Percentiles rank a stretch among this genome's conserved stretches.
phyloP scores from a whole-genome alignment of 2,113 vertebrate genomes.

The Nibea coibor region DNA sequence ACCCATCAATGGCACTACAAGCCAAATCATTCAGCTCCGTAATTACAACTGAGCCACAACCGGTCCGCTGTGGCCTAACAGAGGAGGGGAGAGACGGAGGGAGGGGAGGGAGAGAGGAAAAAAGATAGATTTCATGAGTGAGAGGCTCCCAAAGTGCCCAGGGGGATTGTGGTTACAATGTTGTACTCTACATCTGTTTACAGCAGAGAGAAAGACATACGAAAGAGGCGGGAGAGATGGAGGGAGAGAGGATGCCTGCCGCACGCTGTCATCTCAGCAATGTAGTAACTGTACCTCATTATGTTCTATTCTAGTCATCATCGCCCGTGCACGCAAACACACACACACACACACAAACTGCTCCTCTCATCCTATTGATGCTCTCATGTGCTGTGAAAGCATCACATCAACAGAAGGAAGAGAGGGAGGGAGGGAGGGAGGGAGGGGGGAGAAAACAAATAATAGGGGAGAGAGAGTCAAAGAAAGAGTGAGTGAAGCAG shows the following conservation, averaged over 20 bases:
- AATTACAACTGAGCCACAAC: constrained; percentile 74
- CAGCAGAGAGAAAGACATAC: constrained; percentile 58
- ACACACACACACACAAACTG: constrained; percentile 25
- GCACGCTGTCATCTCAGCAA: constrained; percentile 60
- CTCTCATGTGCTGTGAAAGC: constrained; percentile 41
- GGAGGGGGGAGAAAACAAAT: constrained; percentile 7
- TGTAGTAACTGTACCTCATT: constrained; percentile 70
- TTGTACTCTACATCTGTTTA: constrained; percentile 78
- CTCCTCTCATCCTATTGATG: constrained; percentile 42
- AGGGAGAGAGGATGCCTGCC: constrained; percentile 45
- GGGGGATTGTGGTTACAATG: constrained; percentile 74
- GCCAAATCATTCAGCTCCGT: constrained; percentile 73
- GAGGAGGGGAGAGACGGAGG: constrained; percentile 24
- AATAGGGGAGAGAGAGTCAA: neutral
- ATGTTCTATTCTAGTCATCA: constrained; percentile 62
- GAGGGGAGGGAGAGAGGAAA: neutral
- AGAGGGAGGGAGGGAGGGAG: constrained; percentile 3
- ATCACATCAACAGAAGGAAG: constrained; percentile 12
- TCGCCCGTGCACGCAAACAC: neutral
- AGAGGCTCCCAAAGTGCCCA: constrained; percentile 62
- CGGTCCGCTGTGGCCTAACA: constrained; percentile 54
- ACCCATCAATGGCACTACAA: constrained; percentile 60
- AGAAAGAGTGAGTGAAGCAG: constrained; percentile 33
- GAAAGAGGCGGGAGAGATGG: constrained; percentile 36
- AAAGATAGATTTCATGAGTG: constrained; percentile 75